These are phyloP conservation scores for Sycophaga agraensis DNA, from an alignment of 1,140 invertebrate species.

Conservation along the genomic window DNA sequence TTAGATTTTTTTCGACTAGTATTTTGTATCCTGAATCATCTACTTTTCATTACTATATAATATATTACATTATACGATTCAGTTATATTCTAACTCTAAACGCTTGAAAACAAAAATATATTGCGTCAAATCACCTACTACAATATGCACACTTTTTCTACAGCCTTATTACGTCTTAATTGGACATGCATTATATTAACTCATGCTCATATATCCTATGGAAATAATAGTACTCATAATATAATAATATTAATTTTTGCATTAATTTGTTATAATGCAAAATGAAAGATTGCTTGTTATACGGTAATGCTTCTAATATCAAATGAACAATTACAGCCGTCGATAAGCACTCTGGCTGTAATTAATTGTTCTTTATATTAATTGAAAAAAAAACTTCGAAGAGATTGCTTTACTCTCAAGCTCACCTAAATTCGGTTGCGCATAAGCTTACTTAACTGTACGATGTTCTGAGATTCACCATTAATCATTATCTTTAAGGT, in stretches of 20 bases:
- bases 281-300: not conserved
- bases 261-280: not conserved
- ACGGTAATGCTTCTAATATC: not conserved
- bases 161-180: slow-evolving; percentile 5
- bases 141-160: slow-evolving; percentile 5
- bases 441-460: no score
- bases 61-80: not conserved
- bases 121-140: slow-evolving; percentile 7
- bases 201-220: not conserved
- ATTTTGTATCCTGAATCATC: slow-evolving; percentile 14
- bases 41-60: not conserved
- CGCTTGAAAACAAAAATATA: slow-evolving; percentile 9
- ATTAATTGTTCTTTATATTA: not conserved
- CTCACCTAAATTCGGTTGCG: no score
- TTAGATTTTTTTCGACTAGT: not conserved
- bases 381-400: no score
- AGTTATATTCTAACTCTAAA: not conserved
- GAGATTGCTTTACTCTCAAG: no score
- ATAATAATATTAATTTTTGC: slow-evolving; percentile 9
- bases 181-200: no score
- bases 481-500: no score
- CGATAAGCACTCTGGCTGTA: not conserved
- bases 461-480: no score
- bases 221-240: not conserved
- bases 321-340: not conserved